Conservation (phyloP, 2,888 invertebrate genomes). For the Eretmocerus hayati region DNA sequence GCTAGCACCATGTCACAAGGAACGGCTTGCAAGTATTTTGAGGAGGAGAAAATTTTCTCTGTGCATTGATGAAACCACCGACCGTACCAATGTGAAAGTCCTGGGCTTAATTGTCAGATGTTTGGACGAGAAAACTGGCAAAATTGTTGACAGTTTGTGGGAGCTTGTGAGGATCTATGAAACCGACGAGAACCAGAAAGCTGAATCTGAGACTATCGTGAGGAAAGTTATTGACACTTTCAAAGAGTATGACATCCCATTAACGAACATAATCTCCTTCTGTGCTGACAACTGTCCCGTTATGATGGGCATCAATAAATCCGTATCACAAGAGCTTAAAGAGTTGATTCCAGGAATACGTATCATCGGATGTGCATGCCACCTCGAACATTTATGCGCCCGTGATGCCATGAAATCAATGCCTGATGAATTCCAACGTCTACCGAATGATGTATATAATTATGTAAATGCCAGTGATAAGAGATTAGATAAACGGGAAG, state of each 20-base stretch:
- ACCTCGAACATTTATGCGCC: neutral
- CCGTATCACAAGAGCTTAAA: neutral
- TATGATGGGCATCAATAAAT: slow-evolving; percentile 4
- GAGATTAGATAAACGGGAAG: neutral
- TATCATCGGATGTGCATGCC: neutral
- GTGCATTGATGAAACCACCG: neutral
- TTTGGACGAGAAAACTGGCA: neutral
- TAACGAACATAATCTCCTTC: neutral
- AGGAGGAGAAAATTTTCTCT: neutral
- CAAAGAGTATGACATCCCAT: neutral
- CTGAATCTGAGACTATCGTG: neutral
- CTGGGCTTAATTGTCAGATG: neutral
- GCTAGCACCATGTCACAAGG: neutral
- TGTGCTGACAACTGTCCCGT: slow-evolving; percentile 5
- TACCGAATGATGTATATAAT: neutral
- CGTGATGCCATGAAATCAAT: neutral
- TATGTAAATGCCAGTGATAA: neutral
- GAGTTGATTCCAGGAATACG: neutral
- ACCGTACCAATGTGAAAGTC: neutral
- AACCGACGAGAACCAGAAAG: neutral
- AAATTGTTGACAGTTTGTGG: neutral
- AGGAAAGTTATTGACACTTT: neutral
- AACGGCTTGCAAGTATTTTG: neutral
- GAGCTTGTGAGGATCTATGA: neutral
- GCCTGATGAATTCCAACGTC: neutral